Evolutionary conservation across 2,888 invertebrate genomes (phyloP), one percentile per base, ranked within the genome.

Genomic region (Drosophila kanekoi): DNA sequence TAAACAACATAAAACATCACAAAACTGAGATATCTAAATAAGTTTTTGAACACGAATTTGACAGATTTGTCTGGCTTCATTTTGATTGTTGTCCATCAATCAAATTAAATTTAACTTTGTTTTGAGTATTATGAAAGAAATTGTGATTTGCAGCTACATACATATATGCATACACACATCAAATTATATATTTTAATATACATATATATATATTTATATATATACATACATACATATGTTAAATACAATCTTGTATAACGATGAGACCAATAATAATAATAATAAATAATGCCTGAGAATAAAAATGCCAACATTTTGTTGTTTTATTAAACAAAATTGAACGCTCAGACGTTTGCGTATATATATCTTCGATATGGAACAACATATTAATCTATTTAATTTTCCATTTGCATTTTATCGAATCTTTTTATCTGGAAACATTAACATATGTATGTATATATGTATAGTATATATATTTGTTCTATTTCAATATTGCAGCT

Each of bases 181-280:
- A 44, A 52, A 48, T 18, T 18, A 18, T 18, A 18, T 77, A 77
- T 59, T 58, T 71, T 44, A 67, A 48, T 60, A 60, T 67, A 59
- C 60, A 63, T 68, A 74, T 68, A 28, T 77, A 77, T 56, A 56
- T n/a, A n/a, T 70, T 38, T 60, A 47, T 60, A 53, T 59, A 52
- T 53, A 58, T 72, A 74, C 64, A 85, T 82, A 79, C 77, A 82
- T 82, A 81, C 86, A 86, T 84, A 84, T 82, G 87, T 81, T 84
- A 57, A 79, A 77, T 68, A 63, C 71, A 72, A 75, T 62, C 63
- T 64, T 81, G 81, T 81, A 82, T 69, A 66, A 69, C 51, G 58
- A 76, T 81, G 75, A 84, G 81, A 87, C 72, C 72, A 72, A 81
- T 62, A 87, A 83, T 85, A 87, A 83, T 85, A 87, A 83, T 62